A percentile compares a stretch with the other conserved stretches of the same genome.
Evolutionary conservation across 2,113 vertebrate genomes (phyloP).

Genomic region (Dasypus novemcinctus): DNA sequence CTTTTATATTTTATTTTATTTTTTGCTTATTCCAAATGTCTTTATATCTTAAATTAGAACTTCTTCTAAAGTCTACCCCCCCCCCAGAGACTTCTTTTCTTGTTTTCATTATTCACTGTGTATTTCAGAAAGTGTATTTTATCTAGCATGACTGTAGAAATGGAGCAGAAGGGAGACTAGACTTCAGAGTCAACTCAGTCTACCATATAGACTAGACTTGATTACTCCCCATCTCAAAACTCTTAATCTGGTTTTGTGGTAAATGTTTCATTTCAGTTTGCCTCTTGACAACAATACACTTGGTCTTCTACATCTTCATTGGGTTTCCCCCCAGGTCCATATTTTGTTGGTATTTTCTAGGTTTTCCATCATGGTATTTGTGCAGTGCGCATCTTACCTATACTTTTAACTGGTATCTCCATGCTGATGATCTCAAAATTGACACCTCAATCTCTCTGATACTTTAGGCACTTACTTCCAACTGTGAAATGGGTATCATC

Average conservation of each 20-base stretch:
- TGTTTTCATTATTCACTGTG: background rate
- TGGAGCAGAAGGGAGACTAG: background rate
- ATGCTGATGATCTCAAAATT: slow-evolving; percentile 43
- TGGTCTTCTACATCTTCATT: background rate
- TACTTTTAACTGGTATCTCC: background rate
- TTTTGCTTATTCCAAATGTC: background rate
- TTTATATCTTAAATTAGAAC: background rate
- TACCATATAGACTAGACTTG: background rate
- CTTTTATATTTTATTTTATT: background rate
- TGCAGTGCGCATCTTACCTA: background rate
- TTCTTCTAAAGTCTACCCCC: background rate
- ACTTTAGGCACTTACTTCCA: slow-evolving; percentile 32
- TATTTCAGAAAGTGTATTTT: background rate
- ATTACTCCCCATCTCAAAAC: background rate
- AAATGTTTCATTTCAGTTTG: background rate
- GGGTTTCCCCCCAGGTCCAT: background rate
- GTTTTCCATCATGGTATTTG: background rate
- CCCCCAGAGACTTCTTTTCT: background rate
- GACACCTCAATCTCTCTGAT: slow-evolving; percentile 1
- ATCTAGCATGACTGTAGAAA: background rate
- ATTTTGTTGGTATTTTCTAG: background rate
- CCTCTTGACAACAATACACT: background rate
- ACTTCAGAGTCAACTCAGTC: background rate
- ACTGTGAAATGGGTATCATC: background rate
- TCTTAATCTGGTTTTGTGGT: background rate